Base-by-base conservation (phyloP, 1,140 invertebrate species). In the Sesamia nonagrioides region DNA sequence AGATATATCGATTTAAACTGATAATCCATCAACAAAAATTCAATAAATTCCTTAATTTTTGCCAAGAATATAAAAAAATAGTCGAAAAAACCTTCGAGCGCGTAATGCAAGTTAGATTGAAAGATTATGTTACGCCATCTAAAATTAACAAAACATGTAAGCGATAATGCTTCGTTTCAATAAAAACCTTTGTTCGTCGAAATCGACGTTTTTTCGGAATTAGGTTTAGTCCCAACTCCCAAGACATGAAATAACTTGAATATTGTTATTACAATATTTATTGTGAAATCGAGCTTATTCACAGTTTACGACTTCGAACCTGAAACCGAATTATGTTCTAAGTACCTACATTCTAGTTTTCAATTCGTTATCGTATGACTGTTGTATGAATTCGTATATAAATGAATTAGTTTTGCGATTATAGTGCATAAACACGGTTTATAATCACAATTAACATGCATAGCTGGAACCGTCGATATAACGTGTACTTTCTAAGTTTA, bases 141-240 rank as follows among this genome's bases (percentile, higher is more conserved):
- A 77, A 68, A 45, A 54, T 54, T 56, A 69, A 68, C 37, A 56
- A 68, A 77, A 66, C 61, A 21, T 77, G 33, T 54, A 68, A 58
- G 52, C 52, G 71, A 40, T 56, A 66, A 68, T 69, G 63, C 45
- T 77, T 42, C 40, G 52, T 76, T 76, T 50, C 33, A 68, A 77
- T 50, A 77, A 68, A 27, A 61, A 61, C 27, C 58, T 60, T 63
- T 73, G 60, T 73, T 54, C 68, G 48, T 50, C 3, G 15, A n/a
- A 6, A 37, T 27, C 6, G 13, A 13, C 8, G 40, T 40, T 63
- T 27, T 45, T 63, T 76, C 48, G 48, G 66, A 50, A 69, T 69
- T 58, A 48, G 33, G 6, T 66, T 42, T 42, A 66, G 9, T 21
- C 9, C n/a, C 2, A 42, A 66, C 3, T 21, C 9, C n/a, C 2